Evolutionary conservation across 2,888 invertebrate genomes (phyloP).

Genomic region (Drosophila paranaensis): DNA sequence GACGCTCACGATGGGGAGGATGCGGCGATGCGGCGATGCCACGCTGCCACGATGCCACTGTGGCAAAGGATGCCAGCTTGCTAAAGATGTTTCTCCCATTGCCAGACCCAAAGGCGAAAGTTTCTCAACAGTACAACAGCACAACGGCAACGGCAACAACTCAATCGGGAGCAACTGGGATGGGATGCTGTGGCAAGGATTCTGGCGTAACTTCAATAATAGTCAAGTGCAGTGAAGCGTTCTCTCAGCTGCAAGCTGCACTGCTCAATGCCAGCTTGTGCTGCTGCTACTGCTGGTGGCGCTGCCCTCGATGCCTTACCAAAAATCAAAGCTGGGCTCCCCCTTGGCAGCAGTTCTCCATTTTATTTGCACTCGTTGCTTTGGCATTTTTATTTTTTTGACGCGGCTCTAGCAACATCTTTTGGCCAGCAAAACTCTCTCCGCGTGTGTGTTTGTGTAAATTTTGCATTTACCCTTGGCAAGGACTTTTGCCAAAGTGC

Average conservation of each 20-base stretch:
- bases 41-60: slow-evolving; percentile 25
- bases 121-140: slow-evolving; percentile 50
- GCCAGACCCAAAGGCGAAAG: slow-evolving; percentile 70
- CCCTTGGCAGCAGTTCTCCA: slow-evolving; percentile 56
- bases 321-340: slow-evolving; percentile 63
- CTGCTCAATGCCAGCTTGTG: slow-evolving; percentile 31
- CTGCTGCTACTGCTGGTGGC: background rate
- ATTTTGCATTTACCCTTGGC: slow-evolving; percentile 83
- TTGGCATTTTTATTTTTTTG: slow-evolving; percentile 62
- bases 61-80: slow-evolving; percentile 56
- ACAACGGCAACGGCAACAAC: slow-evolving; percentile 59
- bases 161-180: slow-evolving; percentile 48
- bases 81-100: slow-evolving; percentile 66
- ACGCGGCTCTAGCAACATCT: slow-evolving; percentile 68
- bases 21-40: slow-evolving; percentile 1
- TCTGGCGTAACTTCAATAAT: slow-evolving; percentile 73
- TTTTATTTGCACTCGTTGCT: slow-evolving; percentile 77
- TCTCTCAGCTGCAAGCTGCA: slow-evolving; percentile 71
- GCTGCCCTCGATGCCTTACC: slow-evolving; percentile 8
- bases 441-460: slow-evolving; percentile 46
- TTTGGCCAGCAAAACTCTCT: slow-evolving; percentile 61
- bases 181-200: slow-evolving; percentile 39
- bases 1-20: slow-evolving; percentile 46
- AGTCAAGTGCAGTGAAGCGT: slow-evolving; percentile 82
- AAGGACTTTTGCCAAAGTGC: slow-evolving; percentile 76